These are phyloP conservation scores for Scatophagus argus DNA, from an alignment of 2,113 vertebrate species.

Conservation along the genomic window DNA sequence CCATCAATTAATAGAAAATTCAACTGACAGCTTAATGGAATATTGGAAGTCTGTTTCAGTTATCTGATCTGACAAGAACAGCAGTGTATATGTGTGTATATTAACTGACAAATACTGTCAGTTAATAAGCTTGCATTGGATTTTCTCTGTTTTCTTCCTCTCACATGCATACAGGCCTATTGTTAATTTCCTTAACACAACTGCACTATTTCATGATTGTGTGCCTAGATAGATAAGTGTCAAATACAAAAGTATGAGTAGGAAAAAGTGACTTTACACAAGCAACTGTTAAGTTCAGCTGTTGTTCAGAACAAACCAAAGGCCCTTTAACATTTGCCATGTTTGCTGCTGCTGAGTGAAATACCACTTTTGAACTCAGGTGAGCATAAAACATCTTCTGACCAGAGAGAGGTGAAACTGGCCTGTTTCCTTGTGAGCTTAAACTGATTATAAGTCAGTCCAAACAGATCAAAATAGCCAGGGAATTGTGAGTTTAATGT, in stretches of 20 bases:
- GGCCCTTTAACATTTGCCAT: neutral
- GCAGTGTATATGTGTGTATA: neutral
- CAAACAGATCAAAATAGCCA: neutral
- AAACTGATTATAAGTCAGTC: conserved; percentile 1
- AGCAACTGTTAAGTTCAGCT: neutral
- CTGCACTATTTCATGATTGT: neutral
- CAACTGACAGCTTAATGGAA: conserved; percentile 7
- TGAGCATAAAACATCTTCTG: neutral
- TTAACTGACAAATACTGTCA: neutral
- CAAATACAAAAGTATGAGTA: neutral
- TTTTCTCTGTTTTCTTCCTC: neutral
- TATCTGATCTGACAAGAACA: conserved; percentile 13
- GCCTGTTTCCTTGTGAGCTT: conserved; percentile 9
- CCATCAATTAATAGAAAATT: neutral
- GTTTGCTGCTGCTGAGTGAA: neutral
- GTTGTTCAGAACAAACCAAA: neutral
- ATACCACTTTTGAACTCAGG: neutral
- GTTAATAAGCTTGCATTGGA: neutral
- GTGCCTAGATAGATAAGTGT: neutral
- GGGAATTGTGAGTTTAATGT: conserved; percentile 22
- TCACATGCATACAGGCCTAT: neutral
- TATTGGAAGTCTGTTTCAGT: conserved; percentile 24
- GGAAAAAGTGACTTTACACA: neutral
- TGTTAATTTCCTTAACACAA: conserved; percentile 8
- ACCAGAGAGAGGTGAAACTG: neutral